Percentiles rank a stretch among this genome's conserved stretches.
phyloP scores from a whole-genome alignment of 2,888 invertebrate genomes.

The Eupithecia dodoneata region DNA sequence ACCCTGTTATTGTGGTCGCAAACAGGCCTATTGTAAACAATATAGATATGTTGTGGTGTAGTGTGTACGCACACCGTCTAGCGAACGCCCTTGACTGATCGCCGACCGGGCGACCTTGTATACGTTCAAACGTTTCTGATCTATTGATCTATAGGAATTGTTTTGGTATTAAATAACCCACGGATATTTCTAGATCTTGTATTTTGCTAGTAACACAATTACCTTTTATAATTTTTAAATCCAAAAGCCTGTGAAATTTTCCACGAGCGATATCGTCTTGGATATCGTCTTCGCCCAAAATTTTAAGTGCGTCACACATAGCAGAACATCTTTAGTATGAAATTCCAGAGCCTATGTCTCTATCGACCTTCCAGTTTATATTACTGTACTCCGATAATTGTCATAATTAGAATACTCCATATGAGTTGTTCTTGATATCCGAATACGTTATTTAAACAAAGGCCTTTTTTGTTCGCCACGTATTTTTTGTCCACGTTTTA shows the following conservation, averaged over 20 bases:
- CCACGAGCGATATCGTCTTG: neutral
- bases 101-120: constrained; percentile 80
- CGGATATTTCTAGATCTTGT: constrained; percentile 5
- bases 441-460: constrained; percentile 54
- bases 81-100: constrained; percentile 80
- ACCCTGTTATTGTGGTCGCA: constrained; percentile 28
- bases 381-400: constrained; percentile 17
- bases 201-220: neutral
- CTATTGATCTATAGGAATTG: constrained; percentile 72
- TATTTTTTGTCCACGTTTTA: constrained; percentile 53
- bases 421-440: constrained; percentile 51
- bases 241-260: neutral
- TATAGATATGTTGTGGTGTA: constrained; percentile 45
- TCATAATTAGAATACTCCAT: constrained; percentile 64
- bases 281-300: constrained; percentile 1
- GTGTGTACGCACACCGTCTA: constrained; percentile 60
- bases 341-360: constrained; percentile 43
- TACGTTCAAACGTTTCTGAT: constrained; percentile 74
- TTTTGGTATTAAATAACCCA: constrained; percentile 46
- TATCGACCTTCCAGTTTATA: constrained; percentile 24
- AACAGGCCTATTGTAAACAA: constrained; percentile 54
- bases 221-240: no score
- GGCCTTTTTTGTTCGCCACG: constrained; percentile 56
- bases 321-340: constrained; percentile 48
- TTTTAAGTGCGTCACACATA: constrained; percentile 46